These are phyloP conservation scores for Actenoides lindsayi DNA, from an alignment of 2,113 vertebrate species.

Conservation along the genomic window DNA sequence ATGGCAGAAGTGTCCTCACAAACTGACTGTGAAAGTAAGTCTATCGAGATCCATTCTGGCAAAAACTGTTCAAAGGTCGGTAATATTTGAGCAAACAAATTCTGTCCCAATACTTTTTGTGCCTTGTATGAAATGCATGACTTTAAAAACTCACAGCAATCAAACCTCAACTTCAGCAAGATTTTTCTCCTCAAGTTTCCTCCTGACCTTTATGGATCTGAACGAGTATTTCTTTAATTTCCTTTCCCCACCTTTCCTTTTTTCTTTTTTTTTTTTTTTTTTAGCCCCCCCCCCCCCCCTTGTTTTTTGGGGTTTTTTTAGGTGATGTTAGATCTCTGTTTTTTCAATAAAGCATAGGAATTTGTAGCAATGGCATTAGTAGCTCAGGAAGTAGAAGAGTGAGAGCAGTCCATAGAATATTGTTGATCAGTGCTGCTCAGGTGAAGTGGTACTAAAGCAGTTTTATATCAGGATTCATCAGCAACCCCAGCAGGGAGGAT, in stretches of 20 bases:
- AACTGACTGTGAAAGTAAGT: background rate
- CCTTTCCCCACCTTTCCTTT: background rate
- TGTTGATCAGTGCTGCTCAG: background rate
- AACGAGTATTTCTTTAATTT: background rate
- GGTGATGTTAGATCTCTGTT: background rate
- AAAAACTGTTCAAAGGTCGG: background rate
- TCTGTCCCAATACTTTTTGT: background rate
- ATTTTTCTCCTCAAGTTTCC: background rate
- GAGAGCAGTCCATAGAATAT: background rate
- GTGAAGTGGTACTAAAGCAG: background rate
- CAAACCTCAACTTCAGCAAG: background rate
- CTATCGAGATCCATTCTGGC: background rate
- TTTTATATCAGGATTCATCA: background rate
- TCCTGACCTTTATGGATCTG: background rate
- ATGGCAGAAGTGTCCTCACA: background rate
- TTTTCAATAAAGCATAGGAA: background rate
- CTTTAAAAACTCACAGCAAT: background rate
- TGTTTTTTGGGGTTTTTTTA: background rate
- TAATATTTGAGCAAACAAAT: background rate
- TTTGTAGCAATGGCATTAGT: background rate
- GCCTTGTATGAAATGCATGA: background rate
- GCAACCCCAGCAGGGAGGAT: background rate
- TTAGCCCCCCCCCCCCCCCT: accelerated
- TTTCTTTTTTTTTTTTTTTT: background rate
- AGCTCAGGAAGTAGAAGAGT: background rate